These are phyloP conservation scores for Anoplolepis gracilipes DNA, from an alignment of 1,140 invertebrate species.

Conservation along the genomic window DNA sequence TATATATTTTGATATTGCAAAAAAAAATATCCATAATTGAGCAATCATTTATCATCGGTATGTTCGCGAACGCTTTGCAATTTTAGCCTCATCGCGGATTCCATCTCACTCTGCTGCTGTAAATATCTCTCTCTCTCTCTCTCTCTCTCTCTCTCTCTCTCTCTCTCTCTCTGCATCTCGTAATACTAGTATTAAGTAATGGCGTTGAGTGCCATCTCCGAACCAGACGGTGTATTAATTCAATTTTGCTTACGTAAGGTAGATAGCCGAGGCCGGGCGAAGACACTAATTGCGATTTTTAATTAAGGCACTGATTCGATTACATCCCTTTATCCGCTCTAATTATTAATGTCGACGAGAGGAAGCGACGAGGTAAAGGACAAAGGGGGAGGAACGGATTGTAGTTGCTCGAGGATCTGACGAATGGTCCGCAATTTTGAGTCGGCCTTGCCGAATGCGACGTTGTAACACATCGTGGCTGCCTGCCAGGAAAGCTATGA, in stretches of 20 bases:
- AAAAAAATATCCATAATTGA: too few species aligned
- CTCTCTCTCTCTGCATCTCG: constrained; percentile 41
- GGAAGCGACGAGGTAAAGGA: not conserved
- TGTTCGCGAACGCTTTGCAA: constrained; percentile 8
- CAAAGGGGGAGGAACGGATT: not conserved
- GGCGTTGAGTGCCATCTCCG: constrained; percentile 70
- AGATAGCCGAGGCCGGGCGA: constrained; percentile 53
- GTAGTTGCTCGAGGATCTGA: constrained; percentile 58
- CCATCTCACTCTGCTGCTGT: not conserved
- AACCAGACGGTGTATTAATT: constrained; percentile 74
- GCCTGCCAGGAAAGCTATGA: constrained; percentile 21
- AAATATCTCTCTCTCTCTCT: constrained; percentile 9
- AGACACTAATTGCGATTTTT: constrained; percentile 79
- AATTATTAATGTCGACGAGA: constrained; percentile 72
- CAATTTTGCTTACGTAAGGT: constrained; percentile 74
- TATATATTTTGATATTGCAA: not conserved
- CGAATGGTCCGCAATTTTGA: constrained; percentile 72
- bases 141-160: too few species aligned
- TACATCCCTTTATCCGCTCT: constrained; percentile 67
- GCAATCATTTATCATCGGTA: not conserved
- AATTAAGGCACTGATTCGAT: constrained; percentile 77
- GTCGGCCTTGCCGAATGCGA: constrained; percentile 45
- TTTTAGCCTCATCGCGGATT: not conserved
- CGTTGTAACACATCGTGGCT: not conserved
- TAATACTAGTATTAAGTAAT: constrained; percentile 73